These are phyloP conservation scores for Drosophila miranda DNA, from an alignment of 1,140 invertebrate genomes.

Conservation along the genomic window DNA sequence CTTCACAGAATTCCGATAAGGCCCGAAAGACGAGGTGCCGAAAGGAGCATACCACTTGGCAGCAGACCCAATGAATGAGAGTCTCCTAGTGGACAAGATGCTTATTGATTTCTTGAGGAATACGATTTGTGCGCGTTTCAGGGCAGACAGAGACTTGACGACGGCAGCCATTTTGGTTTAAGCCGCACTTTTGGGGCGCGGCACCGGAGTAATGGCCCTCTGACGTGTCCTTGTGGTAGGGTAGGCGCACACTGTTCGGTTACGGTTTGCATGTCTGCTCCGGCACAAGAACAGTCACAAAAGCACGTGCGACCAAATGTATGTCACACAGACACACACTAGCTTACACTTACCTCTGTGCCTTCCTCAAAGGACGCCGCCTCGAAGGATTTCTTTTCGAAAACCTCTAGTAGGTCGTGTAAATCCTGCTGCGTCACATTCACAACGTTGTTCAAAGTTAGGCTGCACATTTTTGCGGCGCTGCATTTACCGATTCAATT, in stretches of 20 bases:
- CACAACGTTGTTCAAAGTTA: conserved; percentile 65
- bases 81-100: background rate
- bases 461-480: conserved; percentile 72
- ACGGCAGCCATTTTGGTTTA: conserved; percentile 40
- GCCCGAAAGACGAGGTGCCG: too few species aligned
- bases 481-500: conserved; percentile 71
- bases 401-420: conserved; percentile 78
- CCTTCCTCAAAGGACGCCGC: conserved; percentile 77
- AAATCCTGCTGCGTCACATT: conserved; percentile 78
- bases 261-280: conserved; percentile 22
- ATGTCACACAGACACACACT: conserved; percentile 40
- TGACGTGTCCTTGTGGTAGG: conserved; percentile 46
- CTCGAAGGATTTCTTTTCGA: conserved; percentile 81
- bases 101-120: conserved; percentile 38
- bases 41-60: too few species aligned
- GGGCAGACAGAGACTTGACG: conserved; percentile 22
- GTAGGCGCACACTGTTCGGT: conserved; percentile 27
- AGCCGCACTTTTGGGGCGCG: conserved; percentile 40
- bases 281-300: conserved; percentile 23
- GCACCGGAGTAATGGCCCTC: conserved; percentile 24
- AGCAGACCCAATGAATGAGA: too few species aligned
- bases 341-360: conserved; percentile 61
- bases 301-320: conserved; percentile 65
- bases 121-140: conserved; percentile 9
- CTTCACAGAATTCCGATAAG: conserved; percentile 12